Base-by-base conservation (phyloP, 2,113 vertebrate genomes). In the Hippocampus comes region DNA sequence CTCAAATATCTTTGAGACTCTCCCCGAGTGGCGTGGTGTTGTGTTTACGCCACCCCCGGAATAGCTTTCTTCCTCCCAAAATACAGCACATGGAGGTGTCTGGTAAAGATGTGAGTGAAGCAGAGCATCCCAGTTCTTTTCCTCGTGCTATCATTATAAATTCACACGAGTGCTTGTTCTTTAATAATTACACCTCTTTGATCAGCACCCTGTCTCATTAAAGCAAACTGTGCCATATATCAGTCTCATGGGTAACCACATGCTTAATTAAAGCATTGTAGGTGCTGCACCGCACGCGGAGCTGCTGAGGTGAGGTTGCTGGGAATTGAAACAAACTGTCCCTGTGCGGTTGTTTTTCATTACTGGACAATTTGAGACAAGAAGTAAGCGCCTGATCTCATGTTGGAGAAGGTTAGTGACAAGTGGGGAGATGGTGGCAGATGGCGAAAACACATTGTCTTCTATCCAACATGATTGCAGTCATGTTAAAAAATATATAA, bases 111-210 rank as follows among this genome's bases (percentile, higher is more conserved):
- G 53, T 59, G 56, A 27, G 9, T 59, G 56, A 57, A 27, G 23
- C 59, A 17, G 27, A 34, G n/a, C 27, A 27, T 61, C 59, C 30
- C 17, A 30, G 5, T 30, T 60, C 57, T 30, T 3, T 18, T 15
- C 25, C 25, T 60, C 23, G 30, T 27, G 25, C 57, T 60, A 51
- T 63, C 78, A 83, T 81, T 78, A 69, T 7, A 75, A 69, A 75
- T 67, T 72, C 68, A 78, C 75, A 0, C 30, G 8, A 2, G 2
- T 43, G 72, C 74, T 77, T 78, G 48, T 41, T 61, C 48, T 27
- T 67, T 71, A 60, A 53, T 25, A 57, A 56, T 34, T n/a, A 51
- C 46, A 12, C n/a, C 5, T 49, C 46, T 55, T 61, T 67, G 46
- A 71, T 67, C 43, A 77, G 56, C 48, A 42, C 56, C 25, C 43